Percentiles rank a stretch among this genome's conserved stretches.
These are phyloP conservation scores for Synergus itoensis DNA, from an alignment of 2,888 invertebrate genomes.

Conservation along the genomic window DNA sequence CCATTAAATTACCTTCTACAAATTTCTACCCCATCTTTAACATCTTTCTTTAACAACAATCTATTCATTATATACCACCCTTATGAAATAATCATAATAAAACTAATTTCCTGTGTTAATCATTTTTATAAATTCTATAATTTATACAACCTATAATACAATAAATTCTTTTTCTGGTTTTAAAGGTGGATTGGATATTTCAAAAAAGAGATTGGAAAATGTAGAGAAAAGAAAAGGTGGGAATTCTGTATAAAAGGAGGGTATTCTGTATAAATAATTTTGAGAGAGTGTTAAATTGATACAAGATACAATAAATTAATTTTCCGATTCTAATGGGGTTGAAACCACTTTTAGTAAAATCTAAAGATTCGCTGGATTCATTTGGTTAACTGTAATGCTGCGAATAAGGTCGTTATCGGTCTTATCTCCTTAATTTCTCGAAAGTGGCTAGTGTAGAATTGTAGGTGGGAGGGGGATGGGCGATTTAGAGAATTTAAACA, in stretches of 20 bases:
- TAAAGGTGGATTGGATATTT: too few species aligned
- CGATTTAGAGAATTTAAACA: slow-evolving; percentile 77
- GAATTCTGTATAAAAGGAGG: too few species aligned
- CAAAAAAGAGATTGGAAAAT: too few species aligned
- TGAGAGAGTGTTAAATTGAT: too few species aligned
- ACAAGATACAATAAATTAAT: slow-evolving; percentile 3
- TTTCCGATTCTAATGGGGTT: background rate
- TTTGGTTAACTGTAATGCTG: slow-evolving; percentile 42
- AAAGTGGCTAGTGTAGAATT: slow-evolving; percentile 57
- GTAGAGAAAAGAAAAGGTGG: background rate
- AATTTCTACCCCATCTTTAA: slow-evolving; percentile 10
- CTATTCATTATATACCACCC: background rate
- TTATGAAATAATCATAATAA: background rate
- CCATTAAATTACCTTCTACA: slow-evolving; percentile 67
- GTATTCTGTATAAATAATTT: too few species aligned
- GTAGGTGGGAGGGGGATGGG: slow-evolving; percentile 52
- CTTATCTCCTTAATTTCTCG: slow-evolving; percentile 68
- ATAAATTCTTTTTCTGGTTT: too few species aligned
- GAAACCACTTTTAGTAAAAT: slow-evolving; percentile 4
- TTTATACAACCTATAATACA: too few species aligned
- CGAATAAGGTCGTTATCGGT: slow-evolving; percentile 64
- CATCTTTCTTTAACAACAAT: slow-evolving; percentile 37
- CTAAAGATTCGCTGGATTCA: slow-evolving; percentile 37
- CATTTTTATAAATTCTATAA: too few species aligned
- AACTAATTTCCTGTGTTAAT: too few species aligned